phyloP scores from a whole-genome alignment of 1,140 invertebrate species.

The Listronotus bonariensis region DNA sequence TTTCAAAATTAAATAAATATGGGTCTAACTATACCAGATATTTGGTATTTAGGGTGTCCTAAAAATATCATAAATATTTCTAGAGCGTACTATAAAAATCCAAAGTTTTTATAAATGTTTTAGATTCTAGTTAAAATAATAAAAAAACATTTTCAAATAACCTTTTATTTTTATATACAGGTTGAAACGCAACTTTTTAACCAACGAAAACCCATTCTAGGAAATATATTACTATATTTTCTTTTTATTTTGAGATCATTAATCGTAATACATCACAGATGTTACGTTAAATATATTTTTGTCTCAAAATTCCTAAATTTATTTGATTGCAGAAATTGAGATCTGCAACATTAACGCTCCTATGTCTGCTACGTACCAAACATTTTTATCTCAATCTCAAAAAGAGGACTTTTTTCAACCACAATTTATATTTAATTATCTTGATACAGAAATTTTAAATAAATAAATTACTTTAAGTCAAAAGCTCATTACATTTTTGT shows the following conservation, averaged over 20 bases:
- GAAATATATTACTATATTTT: slow-evolving; percentile 39
- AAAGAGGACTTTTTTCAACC: slow-evolving; percentile 20
- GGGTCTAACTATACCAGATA: no score
- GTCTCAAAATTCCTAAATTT: neutral
- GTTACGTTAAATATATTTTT: slow-evolving; percentile 24
- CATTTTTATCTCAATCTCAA: slow-evolving; percentile 3
- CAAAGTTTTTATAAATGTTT: neutral
- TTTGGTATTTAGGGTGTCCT: no score
- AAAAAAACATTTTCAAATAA: no score
- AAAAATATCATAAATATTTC: neutral
- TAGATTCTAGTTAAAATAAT: no score
- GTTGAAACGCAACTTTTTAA: neutral
- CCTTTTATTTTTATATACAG: no score
- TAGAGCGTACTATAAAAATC: neutral
- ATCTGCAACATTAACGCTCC: slow-evolving; percentile 26
- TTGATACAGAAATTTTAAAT: no score
- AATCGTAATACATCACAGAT: slow-evolving; percentile 44
- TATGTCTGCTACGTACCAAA: slow-evolving; percentile 23
- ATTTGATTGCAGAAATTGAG: slow-evolving; percentile 29
- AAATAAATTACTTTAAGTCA: neutral
- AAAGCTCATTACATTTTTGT: slow-evolving; percentile 7
- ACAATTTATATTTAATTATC: neutral
- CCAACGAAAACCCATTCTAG: slow-evolving; percentile 23
- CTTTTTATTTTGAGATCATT: slow-evolving; percentile 43
- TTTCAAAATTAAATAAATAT: no score